Percentiles rank a stretch among this genome's conserved stretches.
These are phyloP conservation scores for Biston betularia DNA, from an alignment of 2,888 invertebrate genomes.

Conservation along the genomic window DNA sequence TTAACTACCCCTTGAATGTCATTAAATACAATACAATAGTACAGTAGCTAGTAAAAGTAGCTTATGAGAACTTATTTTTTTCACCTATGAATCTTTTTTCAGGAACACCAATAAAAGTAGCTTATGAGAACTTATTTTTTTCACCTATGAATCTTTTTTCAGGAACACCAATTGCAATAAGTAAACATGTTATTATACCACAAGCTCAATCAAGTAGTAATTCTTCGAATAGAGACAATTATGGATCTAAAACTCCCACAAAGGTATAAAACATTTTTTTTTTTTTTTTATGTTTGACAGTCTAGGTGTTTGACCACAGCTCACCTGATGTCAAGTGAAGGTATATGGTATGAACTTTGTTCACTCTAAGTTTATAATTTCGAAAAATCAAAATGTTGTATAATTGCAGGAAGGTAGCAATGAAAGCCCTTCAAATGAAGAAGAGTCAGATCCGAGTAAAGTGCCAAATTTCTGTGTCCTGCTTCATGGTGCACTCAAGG, in stretches of 20 bases:
- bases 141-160: slow-evolving; percentile 32
- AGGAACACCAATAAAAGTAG: slow-evolving; percentile 95
- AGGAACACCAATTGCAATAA: slow-evolving; percentile 96
- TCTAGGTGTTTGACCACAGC: too few relatives aligned
- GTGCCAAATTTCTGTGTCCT: slow-evolving; percentile 96
- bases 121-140: background rate
- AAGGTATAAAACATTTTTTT: slow-evolving; percentile 59
- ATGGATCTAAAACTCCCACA: slow-evolving; percentile 74
- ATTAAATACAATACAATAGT: too few relatives aligned
- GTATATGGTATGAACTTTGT: too few relatives aligned
- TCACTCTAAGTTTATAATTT: background rate
- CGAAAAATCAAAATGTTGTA: background rate
- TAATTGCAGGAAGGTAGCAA: slow-evolving; percentile 69
- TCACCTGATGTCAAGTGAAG: too few relatives aligned
- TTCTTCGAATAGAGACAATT: slow-evolving; percentile 76
- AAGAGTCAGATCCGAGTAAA: slow-evolving; percentile 90
- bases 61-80: background rate
- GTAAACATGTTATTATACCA: slow-evolving; percentile 95
- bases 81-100: slow-evolving; percentile 32
- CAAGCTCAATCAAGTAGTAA: slow-evolving; percentile 80
- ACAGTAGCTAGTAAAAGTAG: too few relatives aligned
- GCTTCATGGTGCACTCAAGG: slow-evolving; percentile 96
- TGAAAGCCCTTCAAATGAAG: slow-evolving; percentile 74
- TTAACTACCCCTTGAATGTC: too few relatives aligned
- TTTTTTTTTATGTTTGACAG: too few relatives aligned